Evolutionary conservation across 2,113 vertebrate genomes (phyloP).

Genomic region (Gadus chalcogrammus): DNA sequence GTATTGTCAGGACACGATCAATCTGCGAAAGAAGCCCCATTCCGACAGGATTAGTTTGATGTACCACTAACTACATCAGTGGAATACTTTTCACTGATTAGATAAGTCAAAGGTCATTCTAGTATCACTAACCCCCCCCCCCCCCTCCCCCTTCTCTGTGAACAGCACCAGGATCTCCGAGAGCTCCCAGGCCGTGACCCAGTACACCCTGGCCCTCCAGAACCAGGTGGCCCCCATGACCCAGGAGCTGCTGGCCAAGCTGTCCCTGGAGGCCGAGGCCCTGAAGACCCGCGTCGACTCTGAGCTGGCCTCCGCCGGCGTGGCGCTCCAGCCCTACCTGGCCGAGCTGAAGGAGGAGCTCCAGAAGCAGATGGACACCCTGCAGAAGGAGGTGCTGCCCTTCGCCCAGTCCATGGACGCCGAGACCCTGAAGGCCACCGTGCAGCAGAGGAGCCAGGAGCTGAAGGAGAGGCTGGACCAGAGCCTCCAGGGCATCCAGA

Average conservation of each 20-base stretch:
- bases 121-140: too few relatives aligned
- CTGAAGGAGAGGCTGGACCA: conserved; percentile 28
- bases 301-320: conserved; percentile 33
- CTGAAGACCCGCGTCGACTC: conserved; percentile 50
- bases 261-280: conserved; percentile 49
- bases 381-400: conserved; percentile 54
- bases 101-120: too few relatives aligned
- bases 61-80: too few relatives aligned
- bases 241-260: conserved; percentile 27
- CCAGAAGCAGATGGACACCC: conserved; percentile 68
- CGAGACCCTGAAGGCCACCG: conserved; percentile 11
- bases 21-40: too few relatives aligned
- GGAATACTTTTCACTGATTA: too few relatives aligned
- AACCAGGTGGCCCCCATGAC: conserved; percentile 38
- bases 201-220: conserved; percentile 28
- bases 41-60: too few relatives aligned
- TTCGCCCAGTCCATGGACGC: conserved; percentile 20
- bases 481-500: conserved; percentile 21
- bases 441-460: conserved; percentile 19
- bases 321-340: conserved; percentile 39
- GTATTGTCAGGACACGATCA: too few relatives aligned
- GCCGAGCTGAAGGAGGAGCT: conserved; percentile 63
- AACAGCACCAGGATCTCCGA: conserved; percentile 32
- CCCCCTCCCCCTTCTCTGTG: neutral
- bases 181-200: conserved; percentile 25